Base-by-base conservation (phyloP, 2,888 invertebrate species). In the Philopedon plagiatum region DNA sequence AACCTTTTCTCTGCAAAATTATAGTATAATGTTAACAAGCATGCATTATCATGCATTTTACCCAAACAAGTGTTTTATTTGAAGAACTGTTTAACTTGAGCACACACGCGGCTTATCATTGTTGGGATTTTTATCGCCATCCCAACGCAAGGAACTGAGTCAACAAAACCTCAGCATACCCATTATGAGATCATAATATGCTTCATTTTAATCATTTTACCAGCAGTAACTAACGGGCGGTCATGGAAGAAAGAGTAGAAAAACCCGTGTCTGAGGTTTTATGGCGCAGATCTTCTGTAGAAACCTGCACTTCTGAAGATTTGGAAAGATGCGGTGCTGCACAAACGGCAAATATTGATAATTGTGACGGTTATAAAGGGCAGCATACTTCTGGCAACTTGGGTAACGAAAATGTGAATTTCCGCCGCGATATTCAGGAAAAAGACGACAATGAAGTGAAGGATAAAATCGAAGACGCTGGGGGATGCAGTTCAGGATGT, bases 241-340 rank as follows among this genome's bases (percentile, higher is more conserved):
- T 5, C 0, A 63, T 63, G 63, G 29, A 19, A 37, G 46, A 63
- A 18, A 11, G 32, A 37, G 2, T 49, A 18, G 80, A 82, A 78
- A 81, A 76, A 74, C 82, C 83, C 3, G 63, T 77, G 41, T 75
- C 76, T 54, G 76, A 75, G 60, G 74, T 80, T 68, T 78, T 83
- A 62, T 83, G 76, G 65, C 75, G 83, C 61, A 83, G 82, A 76
- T 81, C 81, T 13, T 82, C 81, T 2, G 56, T 80, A 11, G 84
- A 84, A 79, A 82, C 78, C 0, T 51, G 63, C 32, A 41, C 18
- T 46, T 11, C 21, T 11, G 46, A 61, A 5, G n/a, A 23, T 46
- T 46, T 18, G 5, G 11, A 18, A 5, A 4, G 46, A 44, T 3
- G 0, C 13, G 23, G 9, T 2, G 1, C 8, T n/a, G 13, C 19